These are phyloP conservation scores for Trachythela sp. DNA, from an alignment of 64 coral and sea anemone species.

Conservation along the genomic window DNA sequence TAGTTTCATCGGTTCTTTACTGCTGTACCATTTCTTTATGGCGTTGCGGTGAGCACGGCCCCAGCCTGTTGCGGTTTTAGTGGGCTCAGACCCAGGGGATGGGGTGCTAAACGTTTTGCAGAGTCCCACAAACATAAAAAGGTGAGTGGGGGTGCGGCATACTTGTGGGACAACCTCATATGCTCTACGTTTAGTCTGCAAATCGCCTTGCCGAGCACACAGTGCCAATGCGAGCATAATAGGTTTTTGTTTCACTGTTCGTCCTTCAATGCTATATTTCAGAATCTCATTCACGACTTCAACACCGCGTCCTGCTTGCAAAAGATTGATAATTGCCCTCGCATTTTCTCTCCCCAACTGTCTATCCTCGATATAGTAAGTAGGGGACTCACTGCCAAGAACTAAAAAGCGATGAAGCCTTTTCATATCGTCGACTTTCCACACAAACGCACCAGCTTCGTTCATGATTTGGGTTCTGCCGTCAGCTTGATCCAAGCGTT, in stretches of 20 bases:
- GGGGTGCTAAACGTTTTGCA: conserved; percentile 61
- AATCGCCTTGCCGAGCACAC: conserved; percentile 54
- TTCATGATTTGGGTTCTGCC: conserved; percentile 45
- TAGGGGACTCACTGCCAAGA: conserved; percentile 64
- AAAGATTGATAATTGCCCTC: conserved; percentile 46
- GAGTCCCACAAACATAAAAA: conserved; percentile 66
- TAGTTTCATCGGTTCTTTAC: conserved; percentile 41
- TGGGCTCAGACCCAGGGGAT: background rate
- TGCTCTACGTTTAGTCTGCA: conserved; percentile 59
- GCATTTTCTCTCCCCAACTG: conserved; percentile 62
- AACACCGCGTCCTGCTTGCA: conserved; percentile 49
- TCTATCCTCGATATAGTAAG: conserved; percentile 57
- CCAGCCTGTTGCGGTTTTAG: conserved; percentile 58
- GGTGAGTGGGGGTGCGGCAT: conserved; percentile 73
- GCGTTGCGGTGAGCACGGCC: conserved; percentile 78
- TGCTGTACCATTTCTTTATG: conserved; percentile 82
- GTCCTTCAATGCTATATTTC: conserved; percentile 63
- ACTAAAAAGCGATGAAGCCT: conserved; percentile 76
- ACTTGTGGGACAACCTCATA: conserved; percentile 54
- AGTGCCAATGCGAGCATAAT: conserved; percentile 66
- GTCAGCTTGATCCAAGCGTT: conserved; percentile 18
- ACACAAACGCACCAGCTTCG: conserved; percentile 58
- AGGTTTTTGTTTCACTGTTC: conserved; percentile 68
- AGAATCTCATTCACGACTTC: conserved; percentile 62
- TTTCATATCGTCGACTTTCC: conserved; percentile 60